Evolutionary conservation across 2,113 vertebrate species (phyloP), one percentile per base, ranked within the genome.

Genomic region (Calidris pugnax): DNA sequence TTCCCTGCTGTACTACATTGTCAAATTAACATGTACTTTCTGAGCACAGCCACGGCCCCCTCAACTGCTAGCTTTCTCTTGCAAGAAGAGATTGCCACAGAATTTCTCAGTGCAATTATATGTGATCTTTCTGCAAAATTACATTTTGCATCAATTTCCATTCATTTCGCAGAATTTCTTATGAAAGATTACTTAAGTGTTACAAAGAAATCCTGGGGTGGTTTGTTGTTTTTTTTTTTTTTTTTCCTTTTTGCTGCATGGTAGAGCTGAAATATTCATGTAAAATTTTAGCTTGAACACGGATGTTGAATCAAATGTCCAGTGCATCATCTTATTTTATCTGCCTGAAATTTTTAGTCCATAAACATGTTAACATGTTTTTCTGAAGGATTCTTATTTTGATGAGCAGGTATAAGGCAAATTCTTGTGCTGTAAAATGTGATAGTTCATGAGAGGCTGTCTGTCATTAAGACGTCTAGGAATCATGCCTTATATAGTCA

Each of bases 401-500:
- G 23, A 59, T 86, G 37, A 59, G 23, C 26, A 48, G 35, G 22
- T 63, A 68, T 24, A 75, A 87, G 69, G 60, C 50, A 90, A 74
- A 93, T 78, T 95, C 59, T 89, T 85, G 33, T 79, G 51, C 84
- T 85, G 56, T 79, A 78, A 87, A 92, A 91, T 87, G 47, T 81
- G 60, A 43, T 90, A 60, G 60, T 60, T 95, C 56, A 28, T 64
- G 60, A 89, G 81, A 91, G 26, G 51, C 77, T 93, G 76, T 77
- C 92, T 96, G 56, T 94, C 94, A 93, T 95, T 95, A 95, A 93
- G 57, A 75, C 1, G 17, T 94, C 77, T 94, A 89, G 91, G 87
- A 95, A 89, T 69, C 53, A 68, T 96, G 77, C 91, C 95, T 93
- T 96, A 91, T 95, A 94, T 95, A 95, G 96, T 82, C 81, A 89